A percentile compares a stretch with the other conserved stretches of the same genome.
Conservation (phyloP, 1,140 invertebrate species). For the Centruroides vittatus region DNA sequence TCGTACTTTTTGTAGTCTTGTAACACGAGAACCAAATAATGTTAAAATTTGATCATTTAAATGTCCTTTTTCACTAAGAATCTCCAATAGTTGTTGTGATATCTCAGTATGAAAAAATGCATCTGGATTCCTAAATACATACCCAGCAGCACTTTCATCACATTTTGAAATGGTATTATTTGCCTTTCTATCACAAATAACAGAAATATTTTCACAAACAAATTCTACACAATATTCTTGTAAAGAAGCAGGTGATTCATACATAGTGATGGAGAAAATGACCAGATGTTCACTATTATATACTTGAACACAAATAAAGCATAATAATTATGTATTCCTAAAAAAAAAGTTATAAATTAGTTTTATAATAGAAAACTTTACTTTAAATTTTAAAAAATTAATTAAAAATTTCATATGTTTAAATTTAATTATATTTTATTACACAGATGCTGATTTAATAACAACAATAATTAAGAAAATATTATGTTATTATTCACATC, state of each 20-base stretch:
- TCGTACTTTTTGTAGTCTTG: slow-evolving; percentile 39
- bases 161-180: slow-evolving; percentile 13
- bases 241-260: slow-evolving; percentile 43
- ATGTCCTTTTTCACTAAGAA: slow-evolving; percentile 44
- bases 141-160: slow-evolving; percentile 27
- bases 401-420: too few species aligned
- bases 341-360: too few species aligned
- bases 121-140: slow-evolving; percentile 45
- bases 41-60: slow-evolving; percentile 46
- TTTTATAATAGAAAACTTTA: too few species aligned
- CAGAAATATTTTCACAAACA: slow-evolving; percentile 49
- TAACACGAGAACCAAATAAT: slow-evolving; percentile 48
- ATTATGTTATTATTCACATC: too few species aligned
- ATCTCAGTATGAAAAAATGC: slow-evolving; percentile 49
- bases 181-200: slow-evolving; percentile 34
- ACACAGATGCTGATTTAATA: too few species aligned
- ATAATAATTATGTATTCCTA: too few species aligned
- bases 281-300: too few species aligned
- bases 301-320: too few species aligned
- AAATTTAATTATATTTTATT: too few species aligned
- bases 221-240: slow-evolving; percentile 51
- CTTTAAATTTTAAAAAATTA: too few species aligned
- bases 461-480: too few species aligned
- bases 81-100: slow-evolving; percentile 47
- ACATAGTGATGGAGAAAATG: slow-evolving; percentile 33